phyloP scores from a whole-genome alignment of 1,140 invertebrate genomes.

The Vanessa tameamea region DNA sequence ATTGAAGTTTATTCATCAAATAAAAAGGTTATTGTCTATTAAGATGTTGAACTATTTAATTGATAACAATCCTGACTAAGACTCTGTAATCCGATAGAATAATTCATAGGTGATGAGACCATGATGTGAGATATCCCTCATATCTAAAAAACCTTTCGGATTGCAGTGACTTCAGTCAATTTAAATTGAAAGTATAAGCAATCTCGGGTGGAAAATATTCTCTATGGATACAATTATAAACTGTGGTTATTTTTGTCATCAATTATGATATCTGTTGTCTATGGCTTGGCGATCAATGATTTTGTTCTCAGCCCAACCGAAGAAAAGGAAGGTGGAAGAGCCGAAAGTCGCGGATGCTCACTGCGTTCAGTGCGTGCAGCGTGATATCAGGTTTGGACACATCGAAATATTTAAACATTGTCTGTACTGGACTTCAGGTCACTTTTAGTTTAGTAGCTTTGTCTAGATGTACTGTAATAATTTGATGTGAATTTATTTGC shows the following conservation, averaged over 20 bases:
- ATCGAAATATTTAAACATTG: constrained; percentile 47
- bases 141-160: background rate
- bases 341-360: constrained; percentile 41
- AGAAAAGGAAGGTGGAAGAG: constrained; percentile 52
- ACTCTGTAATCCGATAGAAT: background rate
- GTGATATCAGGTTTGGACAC: constrained; percentile 54
- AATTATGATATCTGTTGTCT: constrained; percentile 24
- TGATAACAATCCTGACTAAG: background rate
- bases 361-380: constrained; percentile 54
- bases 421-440: constrained; percentile 39
- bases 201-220: background rate
- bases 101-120: background rate
- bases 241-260: background rate
- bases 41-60: background rate
- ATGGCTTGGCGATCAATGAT: constrained; percentile 56
- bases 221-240: background rate
- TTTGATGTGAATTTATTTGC: background rate
- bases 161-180: background rate
- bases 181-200: background rate
- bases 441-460: background rate
- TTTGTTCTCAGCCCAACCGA: constrained; percentile 60
- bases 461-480: background rate
- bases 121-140: background rate
- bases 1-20: too few relatives aligned
- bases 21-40: too few relatives aligned